Evolutionary conservation across 2,888 invertebrate genomes (phyloP), one percentile per base, ranked within the genome.

Genomic region (Brassicogethes aeneus): DNA sequence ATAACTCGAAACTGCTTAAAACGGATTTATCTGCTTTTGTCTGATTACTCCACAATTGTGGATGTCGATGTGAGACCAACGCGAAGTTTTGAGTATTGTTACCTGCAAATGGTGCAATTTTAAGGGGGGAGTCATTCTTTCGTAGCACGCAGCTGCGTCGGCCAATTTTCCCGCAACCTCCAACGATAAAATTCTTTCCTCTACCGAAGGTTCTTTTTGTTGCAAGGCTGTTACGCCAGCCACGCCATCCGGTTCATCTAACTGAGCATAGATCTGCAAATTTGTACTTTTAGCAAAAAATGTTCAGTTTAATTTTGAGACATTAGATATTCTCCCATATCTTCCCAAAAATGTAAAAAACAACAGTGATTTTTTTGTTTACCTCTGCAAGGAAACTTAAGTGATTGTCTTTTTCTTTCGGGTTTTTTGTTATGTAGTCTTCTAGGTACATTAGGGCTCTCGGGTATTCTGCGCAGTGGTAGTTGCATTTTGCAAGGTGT

Each of bases 171-270:
- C 92, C 2, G 84, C 83, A 30, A 89, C 82, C 57, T 90, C 86
- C 65, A 91, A 85, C 7, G 86, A 82, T 14, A 92, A 68, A 43
- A 95, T 85, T 57, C 86, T 75, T 61, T 95, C 90, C 42, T 84
- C 80, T 2, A 91, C 66, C 0, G 85, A 83, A 1, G 91, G 85
- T 53, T 85, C 82, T 0, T 77, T 76, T 41, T 82, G 75, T 57
- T 89, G 80, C 48, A 87, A 75, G 10, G 85, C 83, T 37, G 82
- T 74, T 5, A 86, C 80, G 5, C 84, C 94, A 48, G 85, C 80
- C 0, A 95, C 86, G 7, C 90, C 88, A 65, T 96, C 95, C 0
- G 91, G 81, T 62, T 96, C 94, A 63, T 91, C 86, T 46, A 96
- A 65, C 44, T 86, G 76, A 0, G 88, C 85, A 62, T 94, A 94